Evolutionary conservation across 2,888 invertebrate species (phyloP), one percentile per base, ranked within the genome.

Genomic region (Lamellibrachia satsuma): DNA sequence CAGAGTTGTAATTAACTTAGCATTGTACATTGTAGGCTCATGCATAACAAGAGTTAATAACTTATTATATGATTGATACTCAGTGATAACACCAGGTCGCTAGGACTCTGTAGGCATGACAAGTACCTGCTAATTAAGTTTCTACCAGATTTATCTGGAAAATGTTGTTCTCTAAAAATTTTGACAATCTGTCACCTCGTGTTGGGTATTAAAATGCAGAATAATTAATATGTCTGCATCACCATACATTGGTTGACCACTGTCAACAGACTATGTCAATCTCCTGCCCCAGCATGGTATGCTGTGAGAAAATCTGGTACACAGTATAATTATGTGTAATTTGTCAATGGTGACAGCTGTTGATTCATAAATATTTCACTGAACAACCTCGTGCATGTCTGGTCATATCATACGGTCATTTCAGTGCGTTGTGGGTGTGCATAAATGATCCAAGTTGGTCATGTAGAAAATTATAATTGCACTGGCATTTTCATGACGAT

Each of bases 361-460:
- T 75, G 75, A 75, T 75, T 75, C 75, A 75, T 75, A 75, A 75
- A 75, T 75, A 75, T 75, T 75, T 75, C 75, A 75, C 75, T n/a
- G 75, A 75, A 15, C 75, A 75, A 75, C 75, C 75, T 75, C 22
- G 75, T 75, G 22, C 75, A n/a, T 75, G 75, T 75, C 75, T 75
- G 75, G 15, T 22, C 75, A 75, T 22, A 75, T 15, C 75, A 0
- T 75, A 55, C 1, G 55, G 55, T 55, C 6, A n/a, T 75, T 22
- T 4, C 22, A 75, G n/a, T 22, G 6, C 60, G 11, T 15, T 22
- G 22, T 60, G 15, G 22, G 15, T 4, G 60, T 9, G 15, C 15
- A 2, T 22, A 75, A 22, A 75, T 75, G 75, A 75, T 75, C 75
- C 75, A 75, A 22, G 75, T 75, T n/a, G 75, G n/a, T 75, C 75